Evolutionary conservation across 2,113 vertebrate species (phyloP).

Genomic region (Mastomys natalensis): DNA sequence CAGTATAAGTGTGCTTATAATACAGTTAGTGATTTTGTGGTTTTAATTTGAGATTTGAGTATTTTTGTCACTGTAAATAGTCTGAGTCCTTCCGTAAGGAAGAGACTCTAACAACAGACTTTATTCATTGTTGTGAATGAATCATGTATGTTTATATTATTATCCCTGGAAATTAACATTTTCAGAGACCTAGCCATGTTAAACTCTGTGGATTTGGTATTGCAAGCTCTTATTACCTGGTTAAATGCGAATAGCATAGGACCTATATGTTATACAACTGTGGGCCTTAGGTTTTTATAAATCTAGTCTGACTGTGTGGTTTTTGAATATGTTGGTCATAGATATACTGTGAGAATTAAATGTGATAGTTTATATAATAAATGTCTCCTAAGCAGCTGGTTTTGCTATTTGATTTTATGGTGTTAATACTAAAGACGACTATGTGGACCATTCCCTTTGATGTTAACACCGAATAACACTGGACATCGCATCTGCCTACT

Average conservation of each 20-base stretch:
- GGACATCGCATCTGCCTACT: background rate
- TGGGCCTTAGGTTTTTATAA: background rate
- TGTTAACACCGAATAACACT: background rate
- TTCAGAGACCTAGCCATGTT: background rate
- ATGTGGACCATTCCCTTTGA: background rate
- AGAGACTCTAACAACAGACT: constrained; percentile 30
- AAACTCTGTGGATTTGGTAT: constrained; percentile 22
- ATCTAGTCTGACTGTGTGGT: background rate
- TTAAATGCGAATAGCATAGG: background rate
- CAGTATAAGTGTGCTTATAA: background rate
- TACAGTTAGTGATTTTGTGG: constrained; percentile 16
- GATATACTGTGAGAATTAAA: constrained; percentile 24
- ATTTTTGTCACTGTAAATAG: constrained; percentile 9
- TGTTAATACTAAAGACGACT: constrained; percentile 45
- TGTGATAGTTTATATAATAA: background rate
- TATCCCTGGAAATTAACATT: background rate
- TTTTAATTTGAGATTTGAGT: constrained; percentile 8
- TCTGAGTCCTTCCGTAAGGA: background rate
- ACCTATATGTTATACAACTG: background rate
- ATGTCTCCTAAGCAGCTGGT: background rate
- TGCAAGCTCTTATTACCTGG: background rate
- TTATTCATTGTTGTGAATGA: background rate
- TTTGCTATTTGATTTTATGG: background rate
- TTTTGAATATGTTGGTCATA: background rate
- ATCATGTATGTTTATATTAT: constrained; percentile 24